Percentiles rank a stretch among this genome's conserved stretches.
Evolutionary conservation across 2,113 vertebrate species (phyloP).

Genomic region (Zosterops japonicus): DNA sequence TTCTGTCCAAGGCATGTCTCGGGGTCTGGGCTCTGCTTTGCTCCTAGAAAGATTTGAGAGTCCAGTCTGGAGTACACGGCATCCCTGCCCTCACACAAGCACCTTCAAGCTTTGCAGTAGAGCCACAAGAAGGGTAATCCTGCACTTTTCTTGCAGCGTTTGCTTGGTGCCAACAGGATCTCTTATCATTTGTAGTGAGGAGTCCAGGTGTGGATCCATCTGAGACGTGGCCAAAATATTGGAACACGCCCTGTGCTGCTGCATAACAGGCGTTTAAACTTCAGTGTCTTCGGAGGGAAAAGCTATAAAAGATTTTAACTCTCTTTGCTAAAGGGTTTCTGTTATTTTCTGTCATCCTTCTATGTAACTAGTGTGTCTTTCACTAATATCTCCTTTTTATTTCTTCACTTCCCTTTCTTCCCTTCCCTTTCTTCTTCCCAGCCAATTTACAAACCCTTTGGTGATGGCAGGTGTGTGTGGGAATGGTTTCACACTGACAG

Average conservation of each 20-base stretch:
- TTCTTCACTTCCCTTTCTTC: background rate
- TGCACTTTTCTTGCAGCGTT: background rate
- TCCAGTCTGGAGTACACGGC: background rate
- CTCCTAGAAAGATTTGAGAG: background rate
- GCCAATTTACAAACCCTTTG: background rate
- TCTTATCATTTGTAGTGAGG: accelerated
- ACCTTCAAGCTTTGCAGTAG: background rate
- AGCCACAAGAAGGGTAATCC: background rate
- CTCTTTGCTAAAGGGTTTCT: background rate
- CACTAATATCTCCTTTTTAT: background rate
- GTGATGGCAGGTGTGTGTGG: background rate
- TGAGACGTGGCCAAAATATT: background rate
- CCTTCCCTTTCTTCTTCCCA: no score
- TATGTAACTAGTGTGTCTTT: background rate
- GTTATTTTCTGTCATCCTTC: background rate
- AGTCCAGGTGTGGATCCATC: background rate
- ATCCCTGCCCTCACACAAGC: background rate
- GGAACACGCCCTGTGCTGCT: background rate
- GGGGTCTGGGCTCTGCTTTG: background rate
- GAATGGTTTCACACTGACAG: background rate
- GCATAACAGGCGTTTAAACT: background rate
- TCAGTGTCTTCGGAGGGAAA: background rate
- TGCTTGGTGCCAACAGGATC: background rate
- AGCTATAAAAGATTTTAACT: background rate
- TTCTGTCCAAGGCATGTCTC: background rate